Conservation (phyloP, 2,888 invertebrate species). For the Ornithoptera priamus region DNA sequence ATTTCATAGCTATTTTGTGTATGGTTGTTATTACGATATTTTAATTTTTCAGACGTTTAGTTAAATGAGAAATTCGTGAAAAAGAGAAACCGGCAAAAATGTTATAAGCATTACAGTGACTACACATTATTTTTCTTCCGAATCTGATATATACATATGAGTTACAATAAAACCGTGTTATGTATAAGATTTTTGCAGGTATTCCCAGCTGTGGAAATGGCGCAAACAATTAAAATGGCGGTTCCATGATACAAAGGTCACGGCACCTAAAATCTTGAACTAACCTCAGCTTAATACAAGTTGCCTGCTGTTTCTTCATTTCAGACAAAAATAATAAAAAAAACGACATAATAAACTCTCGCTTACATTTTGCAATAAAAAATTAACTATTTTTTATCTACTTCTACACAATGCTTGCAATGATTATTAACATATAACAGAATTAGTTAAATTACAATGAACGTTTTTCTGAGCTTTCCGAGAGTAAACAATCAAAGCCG, state of each 20-base stretch:
- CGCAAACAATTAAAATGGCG: conserved; percentile 77
- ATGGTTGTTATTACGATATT: too few species aligned
- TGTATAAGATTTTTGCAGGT: background rate
- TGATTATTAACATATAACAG: conserved; percentile 5
- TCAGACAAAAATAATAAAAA: conserved; percentile 27
- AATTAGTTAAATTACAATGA: conserved; percentile 1
- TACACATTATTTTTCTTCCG: too few species aligned
- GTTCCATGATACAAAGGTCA: conserved; percentile 62
- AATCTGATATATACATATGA: too few species aligned
- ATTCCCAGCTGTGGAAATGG: conserved; percentile 54
- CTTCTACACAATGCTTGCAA: background rate
- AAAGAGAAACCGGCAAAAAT: too few species aligned
- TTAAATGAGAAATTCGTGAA: too few species aligned
- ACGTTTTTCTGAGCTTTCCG: conserved; percentile 8
- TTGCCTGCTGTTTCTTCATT: conserved; percentile 8
- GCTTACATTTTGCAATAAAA: conserved; percentile 33
- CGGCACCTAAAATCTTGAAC: conserved; percentile 33
- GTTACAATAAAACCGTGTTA: too few species aligned
- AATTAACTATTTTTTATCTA: conserved; percentile 5
- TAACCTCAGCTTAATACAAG: conserved; percentile 7
- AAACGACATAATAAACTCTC: conserved; percentile 32
- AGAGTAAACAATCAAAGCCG: conserved; percentile 60
- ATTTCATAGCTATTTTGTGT: too few species aligned
- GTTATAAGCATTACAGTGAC: too few species aligned
- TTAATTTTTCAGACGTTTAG: too few species aligned